phyloP scores from a whole-genome alignment of 2,797 vertebrate genomes.

The Chaetophractus vellerosus region DNA sequence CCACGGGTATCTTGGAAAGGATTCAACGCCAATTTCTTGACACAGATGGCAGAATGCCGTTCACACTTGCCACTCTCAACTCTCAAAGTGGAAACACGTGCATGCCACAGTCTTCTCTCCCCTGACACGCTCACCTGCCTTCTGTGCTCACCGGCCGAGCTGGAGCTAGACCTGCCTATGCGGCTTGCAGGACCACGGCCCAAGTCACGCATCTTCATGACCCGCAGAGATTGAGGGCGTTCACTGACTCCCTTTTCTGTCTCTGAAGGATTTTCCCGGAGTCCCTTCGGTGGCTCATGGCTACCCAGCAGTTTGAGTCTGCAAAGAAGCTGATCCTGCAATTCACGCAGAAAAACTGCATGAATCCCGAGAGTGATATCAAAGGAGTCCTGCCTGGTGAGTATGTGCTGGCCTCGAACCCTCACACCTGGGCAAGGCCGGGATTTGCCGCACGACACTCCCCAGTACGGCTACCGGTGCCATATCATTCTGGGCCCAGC shows the following conservation, averaged over 20 bases:
- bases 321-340: constrained; percentile 95
- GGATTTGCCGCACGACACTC: neutral
- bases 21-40: neutral
- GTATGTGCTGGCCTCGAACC: constrained; percentile 53
- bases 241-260: constrained; percentile 62
- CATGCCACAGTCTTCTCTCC: neutral
- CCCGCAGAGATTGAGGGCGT: neutral
- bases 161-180: too few species aligned
- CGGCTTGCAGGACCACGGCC: too few species aligned
- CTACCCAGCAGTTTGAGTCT: constrained; percentile 96
- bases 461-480: neutral
- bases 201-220: too few species aligned
- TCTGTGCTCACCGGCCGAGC: too few species aligned
- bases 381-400: constrained; percentile 95
- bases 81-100: neutral
- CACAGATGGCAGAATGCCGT: neutral
- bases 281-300: constrained; percentile 98
- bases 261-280: constrained; percentile 96
- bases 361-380: constrained; percentile 92
- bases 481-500: neutral
- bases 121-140: too few species aligned
- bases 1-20: neutral
- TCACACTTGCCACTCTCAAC: neutral
- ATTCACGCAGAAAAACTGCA: constrained; percentile 94
- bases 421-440: too few species aligned